Percentiles rank a stretch among this genome's conserved stretches.
These are phyloP conservation scores for Bombylius discolor DNA, from an alignment of 2,888 invertebrate species.

Conservation along the genomic window DNA sequence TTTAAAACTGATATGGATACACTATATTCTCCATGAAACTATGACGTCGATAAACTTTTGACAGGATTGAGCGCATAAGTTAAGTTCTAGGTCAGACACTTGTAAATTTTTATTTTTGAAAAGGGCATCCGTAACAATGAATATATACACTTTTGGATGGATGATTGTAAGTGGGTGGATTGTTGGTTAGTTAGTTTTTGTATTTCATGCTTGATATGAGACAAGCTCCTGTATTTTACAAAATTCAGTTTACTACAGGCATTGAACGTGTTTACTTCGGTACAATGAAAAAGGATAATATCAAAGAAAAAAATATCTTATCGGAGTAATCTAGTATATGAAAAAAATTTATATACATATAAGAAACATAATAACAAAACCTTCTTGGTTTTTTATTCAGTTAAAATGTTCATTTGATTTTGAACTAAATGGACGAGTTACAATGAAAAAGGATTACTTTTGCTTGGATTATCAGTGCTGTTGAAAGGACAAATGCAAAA, in stretches of 20 bases:
- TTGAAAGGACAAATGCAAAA: neutral
- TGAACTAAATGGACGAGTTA: neutral
- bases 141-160: too few species aligned
- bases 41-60: slow-evolving; percentile 4
- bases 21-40: neutral
- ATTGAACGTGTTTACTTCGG: slow-evolving; percentile 6
- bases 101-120: slow-evolving; percentile 2
- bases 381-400: too few species aligned
- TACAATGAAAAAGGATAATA: too few species aligned
- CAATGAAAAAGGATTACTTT: slow-evolving; percentile 1
- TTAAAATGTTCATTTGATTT: neutral
- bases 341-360: too few species aligned
- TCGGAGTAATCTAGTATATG: too few species aligned
- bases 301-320: too few species aligned
- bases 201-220: neutral
- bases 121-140: too few species aligned
- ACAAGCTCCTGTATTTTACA: too few species aligned
- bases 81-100: slow-evolving; percentile 12
- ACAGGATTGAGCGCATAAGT: slow-evolving; percentile 7
- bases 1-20: too few species aligned
- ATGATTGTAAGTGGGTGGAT: neutral
- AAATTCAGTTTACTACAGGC: slow-evolving; percentile 6
- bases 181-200: neutral
- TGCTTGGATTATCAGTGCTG: slow-evolving; percentile 12
- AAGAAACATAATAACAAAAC: too few species aligned